These are phyloP conservation scores for Drosophila planitibia DNA, from an alignment of 2,888 invertebrate genomes.

Conservation along the genomic window DNA sequence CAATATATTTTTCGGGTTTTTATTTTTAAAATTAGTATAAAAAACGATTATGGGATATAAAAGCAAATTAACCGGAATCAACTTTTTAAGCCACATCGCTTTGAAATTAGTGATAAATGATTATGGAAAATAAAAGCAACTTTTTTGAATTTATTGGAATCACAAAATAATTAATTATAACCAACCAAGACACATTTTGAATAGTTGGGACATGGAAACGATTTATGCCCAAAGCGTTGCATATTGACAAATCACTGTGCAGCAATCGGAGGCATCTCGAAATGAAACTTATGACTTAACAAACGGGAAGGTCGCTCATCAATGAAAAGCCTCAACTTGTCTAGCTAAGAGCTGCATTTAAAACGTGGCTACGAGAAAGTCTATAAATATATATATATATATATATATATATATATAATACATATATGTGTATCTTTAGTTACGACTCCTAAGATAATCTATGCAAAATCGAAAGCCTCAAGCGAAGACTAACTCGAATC, in stretches of 20 bases:
- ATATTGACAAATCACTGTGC: conserved; percentile 11
- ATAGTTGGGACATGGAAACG: neutral
- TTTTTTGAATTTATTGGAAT: neutral
- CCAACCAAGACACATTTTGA: neutral
- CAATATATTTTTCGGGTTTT: neutral
- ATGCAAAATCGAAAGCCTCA: conserved; percentile 57
- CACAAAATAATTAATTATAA: neutral
- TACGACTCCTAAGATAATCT: conserved; percentile 6
- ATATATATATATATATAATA: neutral
- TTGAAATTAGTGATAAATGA: neutral
- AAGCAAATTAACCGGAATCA: neutral
- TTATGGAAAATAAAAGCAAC: neutral
- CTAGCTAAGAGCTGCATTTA: conserved; percentile 38
- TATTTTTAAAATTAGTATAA: neutral
- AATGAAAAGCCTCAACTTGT: conserved; percentile 49
- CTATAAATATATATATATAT: neutral
- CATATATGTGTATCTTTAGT: neutral
- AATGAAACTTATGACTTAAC: conserved; percentile 28
- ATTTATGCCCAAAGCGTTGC: neutral
- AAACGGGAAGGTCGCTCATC: conserved; percentile 55
- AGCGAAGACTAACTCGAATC: conserved; percentile 52
- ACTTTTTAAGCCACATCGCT: neutral
- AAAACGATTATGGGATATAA: neutral
- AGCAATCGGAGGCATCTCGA: neutral
- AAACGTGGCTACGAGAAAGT: conserved; percentile 10